A percentile compares a stretch with the other conserved stretches of the same genome.
These are phyloP conservation scores for Otolemur crassicaudatus DNA, from an alignment of 2,797 vertebrate genomes.

Conservation along the genomic window DNA sequence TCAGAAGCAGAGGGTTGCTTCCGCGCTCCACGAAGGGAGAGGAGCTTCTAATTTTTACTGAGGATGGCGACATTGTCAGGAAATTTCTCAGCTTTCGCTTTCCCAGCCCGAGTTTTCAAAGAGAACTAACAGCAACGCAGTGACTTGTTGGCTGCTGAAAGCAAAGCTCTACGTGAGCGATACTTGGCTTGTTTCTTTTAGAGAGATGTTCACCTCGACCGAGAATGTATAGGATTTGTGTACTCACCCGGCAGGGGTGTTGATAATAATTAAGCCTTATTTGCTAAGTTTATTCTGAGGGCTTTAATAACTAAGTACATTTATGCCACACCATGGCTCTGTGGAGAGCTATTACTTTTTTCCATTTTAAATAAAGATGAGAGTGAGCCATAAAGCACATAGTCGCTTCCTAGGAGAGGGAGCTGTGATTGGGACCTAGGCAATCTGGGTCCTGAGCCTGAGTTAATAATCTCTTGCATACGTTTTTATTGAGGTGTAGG, in stretches of 20 bases:
- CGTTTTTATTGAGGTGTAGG: background rate
- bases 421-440: background rate
- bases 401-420: background rate
- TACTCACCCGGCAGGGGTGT: background rate
- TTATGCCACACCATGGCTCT: background rate
- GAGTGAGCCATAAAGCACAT: background rate
- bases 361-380: background rate
- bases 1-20: background rate
- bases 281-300: background rate
- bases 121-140: background rate
- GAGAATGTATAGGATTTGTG: background rate
- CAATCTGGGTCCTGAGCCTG: background rate
- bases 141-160: background rate
- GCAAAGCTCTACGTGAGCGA: background rate
- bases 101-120: background rate
- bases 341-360: background rate
- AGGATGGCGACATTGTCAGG: rapidly evolving
- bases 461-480: background rate
- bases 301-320: background rate
- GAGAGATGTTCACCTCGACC: background rate
- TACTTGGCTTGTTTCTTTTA: background rate
- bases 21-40: background rate
- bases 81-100: background rate
- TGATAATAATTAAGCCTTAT: background rate
- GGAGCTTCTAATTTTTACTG: background rate